Base-by-base conservation (phyloP, 53 echinoderm and acorn worm species). In the Apostichopus leukothele region DNA sequence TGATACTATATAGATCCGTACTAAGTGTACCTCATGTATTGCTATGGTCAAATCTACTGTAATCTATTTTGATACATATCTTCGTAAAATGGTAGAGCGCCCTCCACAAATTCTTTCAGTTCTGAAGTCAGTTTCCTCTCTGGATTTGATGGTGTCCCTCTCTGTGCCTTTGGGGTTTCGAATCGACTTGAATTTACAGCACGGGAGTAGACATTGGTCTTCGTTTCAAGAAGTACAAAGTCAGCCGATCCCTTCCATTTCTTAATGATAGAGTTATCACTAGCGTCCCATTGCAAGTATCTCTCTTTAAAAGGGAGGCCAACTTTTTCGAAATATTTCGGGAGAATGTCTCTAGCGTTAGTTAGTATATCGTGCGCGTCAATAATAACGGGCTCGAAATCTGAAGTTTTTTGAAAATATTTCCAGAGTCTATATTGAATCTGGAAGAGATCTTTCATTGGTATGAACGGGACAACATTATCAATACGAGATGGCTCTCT, bases 201-300 rank as follows among this genome's bases (percentile, higher is more conserved):
- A 6, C 50, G 50, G 5, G 50, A 13, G 13, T 51, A 76, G 7
- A 76, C 39, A 7, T 7, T 76, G 7, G 77, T 52, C 5, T 76
- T 6, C 26, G 77, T 11, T 21, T 76, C 77, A 16, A 76, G 77
- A 8, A 76, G 20, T 3, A 39, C 52, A 5, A 25, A 11, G 20
- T 76, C 77, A 5, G 26, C 77, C 7, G 77, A 76, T 5, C 77
- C 77, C 6, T 76, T 76, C 77, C 77, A 76, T 76, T 76, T 76
- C 7, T 27, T 27, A 6, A 10, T 7, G 13, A 76, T 51, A 11
- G 14, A 7, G 20, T 19, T 16, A 76, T 76, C 16, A 7, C 50
- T 21, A 5, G 77, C 25, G 1, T 76, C 77, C 77, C 77, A 76
- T 76, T 76, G 50, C 9, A 76, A 14, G 20, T 76, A 76, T 3